Evolutionary conservation across 2,888 invertebrate species (phyloP).

Genomic region (Epinotia brunnichana): DNA sequence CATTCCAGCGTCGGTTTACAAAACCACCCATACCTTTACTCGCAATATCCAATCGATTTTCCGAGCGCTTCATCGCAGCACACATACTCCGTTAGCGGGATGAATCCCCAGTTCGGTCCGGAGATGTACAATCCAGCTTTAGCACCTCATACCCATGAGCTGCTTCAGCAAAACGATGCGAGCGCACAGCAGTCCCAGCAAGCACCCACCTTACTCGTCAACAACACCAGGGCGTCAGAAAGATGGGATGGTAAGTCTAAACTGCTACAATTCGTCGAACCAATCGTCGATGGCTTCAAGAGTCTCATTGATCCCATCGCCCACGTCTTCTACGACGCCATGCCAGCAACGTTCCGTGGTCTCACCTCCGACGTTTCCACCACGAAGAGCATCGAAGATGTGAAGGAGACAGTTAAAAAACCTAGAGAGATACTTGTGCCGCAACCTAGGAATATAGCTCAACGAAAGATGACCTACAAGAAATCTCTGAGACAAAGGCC

Average conservation of each 20-base stretch:
- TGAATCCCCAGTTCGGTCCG: constrained; percentile 77
- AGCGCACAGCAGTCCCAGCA: constrained; percentile 82
- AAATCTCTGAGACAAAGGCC: constrained; percentile 63
- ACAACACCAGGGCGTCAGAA: constrained; percentile 76
- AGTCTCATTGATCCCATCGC: constrained; percentile 74
- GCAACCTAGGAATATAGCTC: constrained; percentile 75
- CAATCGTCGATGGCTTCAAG: constrained; percentile 70
- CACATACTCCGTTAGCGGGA: constrained; percentile 78
- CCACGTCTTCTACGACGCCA: constrained; percentile 71
- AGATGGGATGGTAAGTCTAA: constrained; percentile 83
- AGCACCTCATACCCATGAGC: constrained; percentile 72
- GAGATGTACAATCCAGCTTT: constrained; percentile 78
- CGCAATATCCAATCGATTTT: constrained; percentile 83
- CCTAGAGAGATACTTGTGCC: constrained; percentile 72
- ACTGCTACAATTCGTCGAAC: constrained; percentile 77
- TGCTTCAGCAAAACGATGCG: constrained; percentile 75
- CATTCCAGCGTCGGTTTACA: constrained; percentile 81
- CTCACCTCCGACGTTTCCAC: constrained; percentile 72
- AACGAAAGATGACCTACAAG: constrained; percentile 70
- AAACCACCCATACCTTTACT: constrained; percentile 81
- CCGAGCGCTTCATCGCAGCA: constrained; percentile 82
- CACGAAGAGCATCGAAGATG: constrained; percentile 62
- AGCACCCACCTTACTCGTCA: constrained; percentile 72
- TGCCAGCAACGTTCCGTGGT: constrained; percentile 75
- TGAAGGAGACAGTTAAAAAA: constrained; percentile 63